Conservation (phyloP, 2,888 invertebrate genomes). For the Phasia obesa region DNA sequence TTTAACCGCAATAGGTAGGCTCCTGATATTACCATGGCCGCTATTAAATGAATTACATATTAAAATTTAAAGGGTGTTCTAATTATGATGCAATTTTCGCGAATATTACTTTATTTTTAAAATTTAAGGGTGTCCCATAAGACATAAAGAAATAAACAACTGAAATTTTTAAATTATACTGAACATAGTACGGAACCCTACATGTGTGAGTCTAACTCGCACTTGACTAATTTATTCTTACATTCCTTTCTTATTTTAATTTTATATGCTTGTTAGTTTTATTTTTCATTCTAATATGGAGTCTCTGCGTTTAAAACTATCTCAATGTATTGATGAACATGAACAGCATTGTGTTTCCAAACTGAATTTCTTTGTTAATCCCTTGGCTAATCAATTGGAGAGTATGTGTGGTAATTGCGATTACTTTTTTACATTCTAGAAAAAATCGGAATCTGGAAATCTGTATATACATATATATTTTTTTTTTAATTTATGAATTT, state of each 20-base stretch:
- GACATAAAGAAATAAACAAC: too few species aligned
- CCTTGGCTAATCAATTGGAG: conserved; percentile 70
- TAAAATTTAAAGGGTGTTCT: too few species aligned
- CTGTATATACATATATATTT: not conserved
- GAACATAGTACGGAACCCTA: too few species aligned
- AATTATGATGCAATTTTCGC: too few species aligned
- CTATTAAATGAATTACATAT: too few species aligned
- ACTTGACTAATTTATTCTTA: too few species aligned
- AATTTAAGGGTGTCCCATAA: too few species aligned
- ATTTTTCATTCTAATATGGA: conserved; percentile 71
- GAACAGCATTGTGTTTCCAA: conserved; percentile 74
- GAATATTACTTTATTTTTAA: too few species aligned
- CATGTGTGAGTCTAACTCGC: too few species aligned
- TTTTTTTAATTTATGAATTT: not conserved
- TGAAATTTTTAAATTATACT: too few species aligned
- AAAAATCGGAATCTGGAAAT: not conserved
- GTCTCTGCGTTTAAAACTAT: conserved; percentile 71
- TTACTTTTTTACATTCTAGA: conserved; percentile 76
- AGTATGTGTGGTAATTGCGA: conserved; percentile 79
- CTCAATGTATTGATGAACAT: conserved; percentile 74
- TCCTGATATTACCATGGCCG: too few species aligned
- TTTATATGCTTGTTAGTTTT: conserved; percentile 71
- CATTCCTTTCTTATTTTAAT: conserved; percentile 5
- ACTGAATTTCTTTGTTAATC: conserved; percentile 75
- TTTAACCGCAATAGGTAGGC: too few species aligned